Percentiles rank a stretch among this genome's conserved stretches.
Conservation (phyloP, 2,113 vertebrate species). For the Tragelaphus imberbis region DNA sequence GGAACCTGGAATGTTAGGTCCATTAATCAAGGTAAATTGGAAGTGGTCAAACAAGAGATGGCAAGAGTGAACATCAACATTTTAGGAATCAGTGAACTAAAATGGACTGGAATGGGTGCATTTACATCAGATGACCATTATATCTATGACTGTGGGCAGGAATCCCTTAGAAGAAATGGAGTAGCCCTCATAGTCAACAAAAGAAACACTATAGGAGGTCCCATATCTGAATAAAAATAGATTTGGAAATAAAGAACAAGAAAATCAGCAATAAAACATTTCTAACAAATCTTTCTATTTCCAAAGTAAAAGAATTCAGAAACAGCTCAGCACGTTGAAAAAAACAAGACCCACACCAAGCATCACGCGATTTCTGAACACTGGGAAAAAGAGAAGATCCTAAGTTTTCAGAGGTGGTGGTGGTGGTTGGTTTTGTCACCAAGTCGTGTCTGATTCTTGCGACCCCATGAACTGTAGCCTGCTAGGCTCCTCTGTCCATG, state of each 20-base stretch:
- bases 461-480: not conserved
- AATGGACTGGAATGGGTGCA: not conserved
- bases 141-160: not conserved
- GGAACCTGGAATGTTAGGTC: not conserved
- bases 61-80: not conserved
- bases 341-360: not conserved
- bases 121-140: not conserved
- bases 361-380: not conserved
- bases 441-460: fast-evolving
- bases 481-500: not conserved
- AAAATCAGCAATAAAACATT: not conserved
- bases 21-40: not conserved
- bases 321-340: not conserved
- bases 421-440: fast-evolving
- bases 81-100: not conserved
- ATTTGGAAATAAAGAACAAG: not conserved
- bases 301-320: not conserved
- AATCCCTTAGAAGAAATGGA: not conserved
- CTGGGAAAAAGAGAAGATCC: not conserved
- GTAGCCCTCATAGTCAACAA: not conserved
- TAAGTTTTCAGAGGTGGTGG: not conserved
- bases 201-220: not conserved
- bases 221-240: constrained; percentile 1
- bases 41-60: not conserved
- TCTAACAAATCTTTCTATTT: not conserved